phyloP scores from a whole-genome alignment of 2,888 invertebrate species.

The Xestobium rufovillosum region DNA sequence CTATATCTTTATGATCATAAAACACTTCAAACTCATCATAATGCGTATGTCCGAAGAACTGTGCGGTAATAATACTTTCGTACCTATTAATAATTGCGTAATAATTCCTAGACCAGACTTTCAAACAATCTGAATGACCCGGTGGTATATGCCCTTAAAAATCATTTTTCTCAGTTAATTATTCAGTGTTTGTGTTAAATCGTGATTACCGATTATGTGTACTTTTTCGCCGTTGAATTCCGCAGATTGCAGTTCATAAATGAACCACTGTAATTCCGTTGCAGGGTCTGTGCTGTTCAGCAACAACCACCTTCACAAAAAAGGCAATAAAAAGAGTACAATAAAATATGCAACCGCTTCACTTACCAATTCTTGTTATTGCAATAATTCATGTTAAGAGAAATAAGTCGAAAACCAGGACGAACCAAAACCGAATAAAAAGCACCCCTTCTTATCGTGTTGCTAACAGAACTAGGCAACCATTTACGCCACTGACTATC shows the following conservation, averaged over 20 bases:
- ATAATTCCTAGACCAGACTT: conserved; percentile 93
- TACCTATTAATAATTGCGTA: conserved; percentile 83
- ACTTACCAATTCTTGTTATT: conserved; percentile 86
- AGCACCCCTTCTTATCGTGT: conserved; percentile 78
- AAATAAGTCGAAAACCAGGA: conserved; percentile 84
- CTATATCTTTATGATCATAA: conserved; percentile 75
- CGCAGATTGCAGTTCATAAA: conserved; percentile 87
- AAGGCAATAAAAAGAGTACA: conserved; percentile 5
- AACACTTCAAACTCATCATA: conserved; percentile 91
- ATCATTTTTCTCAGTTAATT: conserved; percentile 1
- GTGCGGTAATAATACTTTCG: conserved; percentile 81
- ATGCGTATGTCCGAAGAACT: conserved; percentile 92
- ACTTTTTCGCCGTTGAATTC: conserved; percentile 93
- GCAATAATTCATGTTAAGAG: conserved; percentile 95
- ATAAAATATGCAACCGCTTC: conserved; percentile 6
- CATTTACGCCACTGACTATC: conserved; percentile 86
- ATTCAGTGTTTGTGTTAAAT: not conserved
- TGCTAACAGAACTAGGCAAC: conserved; percentile 82
- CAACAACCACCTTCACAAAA: conserved; percentile 66
- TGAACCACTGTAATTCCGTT: conserved; percentile 90
- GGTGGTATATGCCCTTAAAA: conserved; percentile 82
- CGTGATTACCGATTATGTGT: conserved; percentile 70
- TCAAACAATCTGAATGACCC: conserved; percentile 85
- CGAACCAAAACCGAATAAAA: conserved; percentile 87
- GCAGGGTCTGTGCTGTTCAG: conserved; percentile 95